Conservation (phyloP, 1,140 invertebrate species). For the Zophobas morio region DNA sequence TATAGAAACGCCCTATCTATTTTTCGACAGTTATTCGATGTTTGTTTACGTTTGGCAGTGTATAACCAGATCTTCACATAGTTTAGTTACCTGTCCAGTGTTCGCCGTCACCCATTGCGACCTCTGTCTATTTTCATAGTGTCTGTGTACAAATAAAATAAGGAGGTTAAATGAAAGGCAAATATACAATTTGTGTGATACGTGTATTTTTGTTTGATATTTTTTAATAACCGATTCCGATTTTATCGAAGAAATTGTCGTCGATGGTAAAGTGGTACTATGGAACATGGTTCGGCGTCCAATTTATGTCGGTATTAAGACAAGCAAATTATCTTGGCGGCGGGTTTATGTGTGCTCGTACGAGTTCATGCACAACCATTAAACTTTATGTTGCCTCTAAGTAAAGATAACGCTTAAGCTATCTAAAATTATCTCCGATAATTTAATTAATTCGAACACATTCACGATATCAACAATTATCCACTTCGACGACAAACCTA, state of each 20-base stretch:
- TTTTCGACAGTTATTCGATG: conserved; percentile 50
- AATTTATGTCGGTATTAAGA: conserved; percentile 47
- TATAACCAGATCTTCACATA: conserved; percentile 47
- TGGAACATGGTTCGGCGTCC: conserved; percentile 32
- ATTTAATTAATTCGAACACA: conserved; percentile 34
- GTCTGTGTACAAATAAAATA: conserved; percentile 41
- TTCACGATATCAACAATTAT: conserved; percentile 4
- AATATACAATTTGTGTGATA: conserved; percentile 38
- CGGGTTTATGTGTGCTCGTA: conserved; percentile 46
- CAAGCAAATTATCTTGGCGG: conserved; percentile 44
- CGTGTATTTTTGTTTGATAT: conserved; percentile 26
- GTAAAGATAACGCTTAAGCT: conserved; percentile 43
- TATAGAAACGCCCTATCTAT: conserved; percentile 47
- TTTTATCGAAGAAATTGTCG: conserved; percentile 36
- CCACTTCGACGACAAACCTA: conserved; percentile 20
- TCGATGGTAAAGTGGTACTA: conserved; percentile 21
- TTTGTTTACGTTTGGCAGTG: conserved; percentile 45
- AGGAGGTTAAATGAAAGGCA: conserved; percentile 42
- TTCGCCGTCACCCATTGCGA: conserved; percentile 45
- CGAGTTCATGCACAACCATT: conserved; percentile 44
- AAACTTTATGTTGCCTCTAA: conserved; percentile 43
- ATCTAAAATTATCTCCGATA: conserved; percentile 46
- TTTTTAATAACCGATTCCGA: conserved; percentile 2
- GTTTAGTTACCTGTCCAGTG: conserved; percentile 48
- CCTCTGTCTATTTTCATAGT: conserved; percentile 46